These are phyloP conservation scores for Stenichneumon culpator DNA, from an alignment of 2,888 invertebrate species.

Conservation along the genomic window DNA sequence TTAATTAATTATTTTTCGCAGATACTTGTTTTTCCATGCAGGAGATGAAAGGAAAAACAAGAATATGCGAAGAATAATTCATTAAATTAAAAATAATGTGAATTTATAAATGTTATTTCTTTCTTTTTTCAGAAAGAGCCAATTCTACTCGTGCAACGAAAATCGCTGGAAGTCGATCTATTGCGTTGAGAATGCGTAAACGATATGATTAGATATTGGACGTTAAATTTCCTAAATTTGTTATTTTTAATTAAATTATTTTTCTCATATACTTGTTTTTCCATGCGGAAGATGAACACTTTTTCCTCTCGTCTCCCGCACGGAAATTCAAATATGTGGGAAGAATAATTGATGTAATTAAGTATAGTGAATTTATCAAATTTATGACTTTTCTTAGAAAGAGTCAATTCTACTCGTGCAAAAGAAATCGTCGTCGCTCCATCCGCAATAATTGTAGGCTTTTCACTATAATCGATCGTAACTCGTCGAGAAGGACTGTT, in stretches of 20 bases:
- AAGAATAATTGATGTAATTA: no score
- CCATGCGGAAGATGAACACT: no score
- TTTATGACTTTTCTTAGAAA: not conserved
- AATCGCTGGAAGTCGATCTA: not conserved
- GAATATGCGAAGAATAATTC: no score
- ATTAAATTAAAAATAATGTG: no score
- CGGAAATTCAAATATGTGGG: no score
- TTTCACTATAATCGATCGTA: not conserved
- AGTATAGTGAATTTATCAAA: no score
- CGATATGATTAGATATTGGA: not conserved
- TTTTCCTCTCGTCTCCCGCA: no score
- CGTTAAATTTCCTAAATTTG: not conserved
- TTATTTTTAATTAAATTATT: not conserved
- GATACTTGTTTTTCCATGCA: not conserved
- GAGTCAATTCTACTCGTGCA: not conserved
- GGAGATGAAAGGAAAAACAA: no score
- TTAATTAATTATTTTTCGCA: not conserved
- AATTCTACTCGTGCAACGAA: not conserved
- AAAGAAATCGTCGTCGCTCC: no score
- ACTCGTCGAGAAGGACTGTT: not conserved
- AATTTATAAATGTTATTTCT: no score
- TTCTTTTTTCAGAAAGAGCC: not conserved
- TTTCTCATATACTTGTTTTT: not conserved
- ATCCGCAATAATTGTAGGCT: not conserved
- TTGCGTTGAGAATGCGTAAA: slow-evolving; percentile 59